phyloP scores from a whole-genome alignment of 2,888 invertebrate genomes.

The Hedya salicella region DNA sequence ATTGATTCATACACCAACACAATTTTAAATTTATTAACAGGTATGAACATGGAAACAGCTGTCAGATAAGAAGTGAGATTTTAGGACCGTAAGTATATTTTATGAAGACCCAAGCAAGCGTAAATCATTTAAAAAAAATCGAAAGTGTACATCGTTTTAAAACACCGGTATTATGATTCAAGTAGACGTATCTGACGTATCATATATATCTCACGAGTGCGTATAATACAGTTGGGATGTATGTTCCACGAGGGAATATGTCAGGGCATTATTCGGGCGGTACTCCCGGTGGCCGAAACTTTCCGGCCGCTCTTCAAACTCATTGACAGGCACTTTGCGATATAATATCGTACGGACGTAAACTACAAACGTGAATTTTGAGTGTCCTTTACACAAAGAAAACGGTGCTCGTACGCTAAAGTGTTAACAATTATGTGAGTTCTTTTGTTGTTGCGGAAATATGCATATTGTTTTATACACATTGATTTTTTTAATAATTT shows the following conservation, averaged over 20 bases:
- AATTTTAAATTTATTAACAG: too few species aligned
- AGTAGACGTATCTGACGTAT: conserved; percentile 51
- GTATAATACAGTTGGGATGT: conserved; percentile 57
- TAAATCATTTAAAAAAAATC: too few species aligned
- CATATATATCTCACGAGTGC: conserved; percentile 47
- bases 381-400: not conserved
- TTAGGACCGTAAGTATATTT: too few species aligned
- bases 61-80: too few species aligned
- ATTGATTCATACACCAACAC: too few species aligned
- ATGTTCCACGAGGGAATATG: conserved; percentile 58
- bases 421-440: too few species aligned
- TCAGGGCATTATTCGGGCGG: conserved; percentile 61
- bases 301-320: conserved; percentile 65
- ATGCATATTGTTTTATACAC: too few species aligned
- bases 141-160: conserved; percentile 4
- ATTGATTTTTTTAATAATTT: not conserved
- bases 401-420: too few species aligned
- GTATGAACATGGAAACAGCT: too few species aligned
- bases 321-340: conserved; percentile 55
- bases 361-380: conserved; percentile 44
- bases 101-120: too few species aligned
- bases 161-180: conserved; percentile 37
- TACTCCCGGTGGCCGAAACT: conserved; percentile 65
- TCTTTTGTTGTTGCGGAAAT: too few species aligned
- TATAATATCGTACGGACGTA: conserved; percentile 37